Evolutionary conservation across 2,113 vertebrate genomes (phyloP), one percentile per base, ranked within the genome.

Genomic region (Podarcis raffonei): DNA sequence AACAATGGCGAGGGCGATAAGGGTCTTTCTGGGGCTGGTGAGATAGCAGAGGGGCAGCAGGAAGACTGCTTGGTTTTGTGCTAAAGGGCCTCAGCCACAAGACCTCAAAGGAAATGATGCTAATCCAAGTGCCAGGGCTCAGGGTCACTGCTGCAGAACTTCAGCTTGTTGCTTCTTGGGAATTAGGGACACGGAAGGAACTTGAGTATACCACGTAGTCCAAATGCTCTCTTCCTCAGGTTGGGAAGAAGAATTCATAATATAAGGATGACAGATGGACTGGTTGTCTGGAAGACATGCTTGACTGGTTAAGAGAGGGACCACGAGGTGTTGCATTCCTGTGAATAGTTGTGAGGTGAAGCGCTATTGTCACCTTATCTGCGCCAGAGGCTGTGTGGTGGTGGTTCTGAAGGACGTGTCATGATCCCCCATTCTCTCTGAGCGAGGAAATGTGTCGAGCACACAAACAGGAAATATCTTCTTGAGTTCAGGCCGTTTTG

Each of bases 11-110:
- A 65, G 6, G 48, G 68, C 2, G 74, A 87, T 86, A 82, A 83
- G 81, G 74, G 27, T 83, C 32, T 30, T 83, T 78, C 85, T 90
- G 84, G 81, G 80, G 25, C 68, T 66, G 48, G 20, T 37, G 16
- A 79, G 85, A 87, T 84, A 90, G 72, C 79, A 74, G 32, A 65
- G n/a, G 48, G 32, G 37, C 80, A 79, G 30, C 87, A 27, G 59
- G 23, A 71, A 18, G 62, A 42, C 80, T 62, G 25, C 27, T 66
- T 85, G 83, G 59, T 80, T 65, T 85, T 82, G 18, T 23, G 27
- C 42, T 85, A 9, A 53, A 35, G 48, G 81, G n/a, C n/a, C 42
- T 6, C 84, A 62, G 57, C 83, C 66, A 32, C n/a, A 18, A 39
- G 23, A 7, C 8, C 22, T 6, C 65, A 25, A 25, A 87, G 53